phyloP scores from a whole-genome alignment of 1,140 invertebrate species.

The Glomeris maerens region DNA sequence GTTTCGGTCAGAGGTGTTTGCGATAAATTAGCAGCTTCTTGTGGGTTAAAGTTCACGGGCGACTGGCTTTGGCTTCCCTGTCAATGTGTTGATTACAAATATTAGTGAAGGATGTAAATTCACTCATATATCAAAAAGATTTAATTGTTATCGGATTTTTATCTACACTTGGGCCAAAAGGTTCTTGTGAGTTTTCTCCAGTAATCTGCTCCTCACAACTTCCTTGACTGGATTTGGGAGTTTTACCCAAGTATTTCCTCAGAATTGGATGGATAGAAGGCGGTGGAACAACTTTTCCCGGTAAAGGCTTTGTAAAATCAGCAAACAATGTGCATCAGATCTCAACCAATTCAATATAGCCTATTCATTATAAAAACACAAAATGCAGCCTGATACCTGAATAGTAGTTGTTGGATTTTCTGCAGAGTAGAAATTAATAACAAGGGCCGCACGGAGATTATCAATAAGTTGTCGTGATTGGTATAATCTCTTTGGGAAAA shows the following conservation, averaged over 20 bases:
- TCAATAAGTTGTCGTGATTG: not conserved
- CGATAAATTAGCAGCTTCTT: no score
- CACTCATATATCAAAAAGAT: not conserved
- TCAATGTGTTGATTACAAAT: not conserved
- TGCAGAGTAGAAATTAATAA: not conserved
- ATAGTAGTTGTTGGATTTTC: not conserved
- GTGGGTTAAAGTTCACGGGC: no score
- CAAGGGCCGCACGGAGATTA: not conserved
- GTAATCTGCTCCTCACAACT: not conserved
- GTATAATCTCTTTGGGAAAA: no score
- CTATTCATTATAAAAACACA: no score
- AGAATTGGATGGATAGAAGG: not conserved
- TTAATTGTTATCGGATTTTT: not conserved
- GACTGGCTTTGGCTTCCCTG: not conserved
- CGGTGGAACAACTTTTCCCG: not conserved
- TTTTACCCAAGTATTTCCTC: constrained; percentile 1
- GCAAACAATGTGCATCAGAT: not conserved
- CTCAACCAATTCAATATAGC: not conserved
- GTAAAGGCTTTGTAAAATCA: not conserved
- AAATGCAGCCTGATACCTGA: not conserved
- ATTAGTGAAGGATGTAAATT: not conserved
- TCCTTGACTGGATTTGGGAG: not conserved
- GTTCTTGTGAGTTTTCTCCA: not conserved
- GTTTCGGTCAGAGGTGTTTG: no score
- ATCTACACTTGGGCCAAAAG: not conserved